Evolutionary conservation across 2,113 vertebrate genomes (phyloP).

Genomic region (Numida meleagris): DNA sequence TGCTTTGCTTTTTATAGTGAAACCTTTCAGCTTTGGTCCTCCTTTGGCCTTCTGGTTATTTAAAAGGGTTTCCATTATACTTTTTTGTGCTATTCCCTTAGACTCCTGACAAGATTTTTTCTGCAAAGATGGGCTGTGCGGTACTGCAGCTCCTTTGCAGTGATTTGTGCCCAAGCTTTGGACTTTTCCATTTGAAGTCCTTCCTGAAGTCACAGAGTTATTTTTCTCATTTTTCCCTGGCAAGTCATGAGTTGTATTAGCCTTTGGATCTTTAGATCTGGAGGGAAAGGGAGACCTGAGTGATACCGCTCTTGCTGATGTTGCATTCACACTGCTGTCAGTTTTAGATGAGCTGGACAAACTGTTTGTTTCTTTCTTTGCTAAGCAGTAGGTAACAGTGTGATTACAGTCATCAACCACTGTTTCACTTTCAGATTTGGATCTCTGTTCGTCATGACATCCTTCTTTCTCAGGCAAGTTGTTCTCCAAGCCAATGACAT

Average conservation of each 20-base stretch:
- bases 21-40: constrained; percentile 81
- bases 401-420: not conserved
- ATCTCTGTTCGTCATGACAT: not conserved
- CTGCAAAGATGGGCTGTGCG: constrained; percentile 38
- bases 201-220: constrained; percentile 18
- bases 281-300: constrained; percentile 68
- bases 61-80: constrained; percentile 68
- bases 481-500: constrained; percentile 8
- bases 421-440: not conserved
- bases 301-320: constrained; percentile 45
- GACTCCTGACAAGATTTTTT: constrained; percentile 69
- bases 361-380: constrained; percentile 26
- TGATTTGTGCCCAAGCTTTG: constrained; percentile 57
- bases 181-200: constrained; percentile 61
- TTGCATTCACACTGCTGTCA: constrained; percentile 23
- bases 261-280: constrained; percentile 75
- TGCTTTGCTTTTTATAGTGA: constrained; percentile 81
- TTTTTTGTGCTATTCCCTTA: constrained; percentile 67
- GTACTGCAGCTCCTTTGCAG: constrained; percentile 54
- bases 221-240: constrained; percentile 69
- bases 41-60: constrained; percentile 73
- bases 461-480: constrained; percentile 6
- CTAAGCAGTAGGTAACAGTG: not conserved
- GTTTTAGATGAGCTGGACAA: constrained; percentile 26
- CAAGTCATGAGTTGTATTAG: constrained; percentile 14